phyloP scores from a whole-genome alignment of 2,797 vertebrate genomes.

The Crenuchus spilurus region DNA sequence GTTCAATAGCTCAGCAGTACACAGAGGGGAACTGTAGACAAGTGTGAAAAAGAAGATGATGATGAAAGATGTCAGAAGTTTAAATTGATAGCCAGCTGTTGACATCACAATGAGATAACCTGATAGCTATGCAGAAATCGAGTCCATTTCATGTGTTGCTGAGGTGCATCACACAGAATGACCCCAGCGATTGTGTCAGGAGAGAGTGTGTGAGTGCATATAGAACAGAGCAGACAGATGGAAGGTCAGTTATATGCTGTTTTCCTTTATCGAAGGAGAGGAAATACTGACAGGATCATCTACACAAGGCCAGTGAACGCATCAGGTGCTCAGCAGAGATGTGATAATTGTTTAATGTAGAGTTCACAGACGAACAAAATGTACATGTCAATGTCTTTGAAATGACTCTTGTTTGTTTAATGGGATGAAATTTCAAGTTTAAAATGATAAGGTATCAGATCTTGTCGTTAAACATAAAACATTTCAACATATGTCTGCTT shows the following conservation, averaged over 20 bases:
- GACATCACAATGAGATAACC: neutral
- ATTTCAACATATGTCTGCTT: too few species aligned
- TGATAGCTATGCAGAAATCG: neutral
- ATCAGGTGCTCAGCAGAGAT: conserved; percentile 22
- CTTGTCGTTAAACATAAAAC: too few species aligned
- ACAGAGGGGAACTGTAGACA: neutral
- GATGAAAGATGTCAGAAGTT: conserved; percentile 9
- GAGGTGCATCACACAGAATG: neutral
- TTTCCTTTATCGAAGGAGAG: neutral
- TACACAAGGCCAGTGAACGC: conserved; percentile 10
- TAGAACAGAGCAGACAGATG: conserved; percentile 20
- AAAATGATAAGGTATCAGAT: too few species aligned
- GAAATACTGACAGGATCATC: conserved; percentile 17
- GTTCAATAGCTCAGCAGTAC: neutral
- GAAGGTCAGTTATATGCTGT: neutral
- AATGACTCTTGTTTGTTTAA: too few species aligned
- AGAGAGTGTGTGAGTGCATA: neutral
- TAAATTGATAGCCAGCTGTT: conserved; percentile 2
- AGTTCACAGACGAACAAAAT: neutral
- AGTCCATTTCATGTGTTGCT: neutral
- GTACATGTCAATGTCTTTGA: neutral
- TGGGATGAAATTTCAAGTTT: too few species aligned
- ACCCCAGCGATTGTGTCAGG: neutral
- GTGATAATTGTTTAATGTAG: neutral
- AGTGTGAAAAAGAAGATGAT: conserved; percentile 1